Evolutionary conservation across 53 echinoderm and acorn worm species (phyloP).

Genomic region (Zoroaster sp.): DNA sequence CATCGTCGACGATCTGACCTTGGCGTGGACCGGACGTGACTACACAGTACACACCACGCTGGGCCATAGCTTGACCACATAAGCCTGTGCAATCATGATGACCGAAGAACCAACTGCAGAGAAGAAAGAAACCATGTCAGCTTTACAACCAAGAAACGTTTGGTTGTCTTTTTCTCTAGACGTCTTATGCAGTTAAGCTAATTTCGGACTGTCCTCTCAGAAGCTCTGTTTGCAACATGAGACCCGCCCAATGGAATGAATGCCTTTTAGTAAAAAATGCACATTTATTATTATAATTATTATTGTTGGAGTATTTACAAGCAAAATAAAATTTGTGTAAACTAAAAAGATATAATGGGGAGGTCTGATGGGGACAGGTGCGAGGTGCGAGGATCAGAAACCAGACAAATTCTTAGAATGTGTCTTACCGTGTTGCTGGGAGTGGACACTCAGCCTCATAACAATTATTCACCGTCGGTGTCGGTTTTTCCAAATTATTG

Average conservation of each 20-base stretch:
- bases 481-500: background rate
- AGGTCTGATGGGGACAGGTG: background rate
- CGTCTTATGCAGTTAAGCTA: background rate
- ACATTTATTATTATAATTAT: too few relatives aligned
- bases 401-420: background rate
- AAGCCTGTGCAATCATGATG: background rate
- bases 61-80: background rate
- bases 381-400: too few relatives aligned
- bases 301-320: background rate
- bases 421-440: background rate
- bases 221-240: too few relatives aligned
- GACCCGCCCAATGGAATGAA: too few relatives aligned
- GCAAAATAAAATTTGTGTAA: background rate
- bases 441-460: background rate
- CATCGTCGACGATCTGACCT: background rate
- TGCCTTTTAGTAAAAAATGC: background rate
- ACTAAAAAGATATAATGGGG: background rate
- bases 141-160: background rate
- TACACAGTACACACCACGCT: slow-evolving; percentile 11
- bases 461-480: background rate
- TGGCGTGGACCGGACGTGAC: background rate
- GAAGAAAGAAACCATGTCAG: too few relatives aligned
- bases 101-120: slow-evolving; percentile 7
- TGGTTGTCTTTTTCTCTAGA: background rate
- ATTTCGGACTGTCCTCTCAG: background rate